Evolutionary conservation across 2,888 invertebrate genomes (phyloP).

Genomic region (Blastobasis adustella): DNA sequence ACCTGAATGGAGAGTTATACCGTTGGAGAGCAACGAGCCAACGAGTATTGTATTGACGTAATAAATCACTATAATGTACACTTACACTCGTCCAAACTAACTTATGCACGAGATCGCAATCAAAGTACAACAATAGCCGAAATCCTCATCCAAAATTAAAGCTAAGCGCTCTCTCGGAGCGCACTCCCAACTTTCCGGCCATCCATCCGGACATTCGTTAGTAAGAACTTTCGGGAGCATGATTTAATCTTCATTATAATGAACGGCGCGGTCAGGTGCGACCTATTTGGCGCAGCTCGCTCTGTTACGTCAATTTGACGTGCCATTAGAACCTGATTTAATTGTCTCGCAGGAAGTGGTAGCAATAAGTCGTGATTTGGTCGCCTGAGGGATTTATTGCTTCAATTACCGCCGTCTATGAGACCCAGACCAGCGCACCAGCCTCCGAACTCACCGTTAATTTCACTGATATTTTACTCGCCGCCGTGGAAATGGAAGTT

Average conservation of each 20-base stretch:
- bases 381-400: constrained; percentile 36
- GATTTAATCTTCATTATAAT: constrained; percentile 27
- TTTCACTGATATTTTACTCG: no score
- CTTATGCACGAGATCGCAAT: no score
- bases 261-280: constrained; percentile 26
- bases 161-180: no score
- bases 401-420: constrained; percentile 21
- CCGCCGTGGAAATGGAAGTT: background rate
- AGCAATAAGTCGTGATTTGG: constrained; percentile 43
- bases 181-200: background rate
- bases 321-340: constrained; percentile 37
- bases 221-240: constrained; percentile 25
- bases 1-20: no score
- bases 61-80: no score
- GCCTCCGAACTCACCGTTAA: background rate
- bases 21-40: constrained; percentile 3
- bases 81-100: no score
- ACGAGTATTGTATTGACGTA: no score
- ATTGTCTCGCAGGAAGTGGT: constrained; percentile 33
- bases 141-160: no score
- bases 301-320: constrained; percentile 20
- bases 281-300: constrained; percentile 13
- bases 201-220: constrained; percentile 2
- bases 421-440: background rate
- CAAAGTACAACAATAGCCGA: no score